A percentile compares a stretch with the other conserved stretches of the same genome.
Evolutionary conservation across 2,888 invertebrate genomes (phyloP).

Genomic region (Petrolisthes manimaculis): DNA sequence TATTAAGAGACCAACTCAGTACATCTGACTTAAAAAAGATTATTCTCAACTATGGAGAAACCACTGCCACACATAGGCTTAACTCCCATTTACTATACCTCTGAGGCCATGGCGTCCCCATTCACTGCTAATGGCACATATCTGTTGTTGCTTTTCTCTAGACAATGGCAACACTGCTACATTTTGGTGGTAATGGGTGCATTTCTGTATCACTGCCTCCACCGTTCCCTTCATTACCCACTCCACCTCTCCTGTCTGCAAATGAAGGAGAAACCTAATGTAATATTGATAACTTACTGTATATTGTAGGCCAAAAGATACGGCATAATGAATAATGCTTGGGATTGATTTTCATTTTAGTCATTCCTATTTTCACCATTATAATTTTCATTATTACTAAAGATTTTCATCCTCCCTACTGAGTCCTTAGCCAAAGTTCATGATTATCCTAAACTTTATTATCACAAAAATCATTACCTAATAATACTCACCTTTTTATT

Average conservation of each 20-base stretch:
- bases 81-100: constrained; percentile 70
- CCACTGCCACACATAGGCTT: not conserved
- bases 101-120: constrained; percentile 87
- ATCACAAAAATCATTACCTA: not conserved
- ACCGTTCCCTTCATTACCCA: constrained; percentile 95
- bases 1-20: too few species aligned
- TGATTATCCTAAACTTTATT: too few species aligned
- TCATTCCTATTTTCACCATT: too few species aligned
- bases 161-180: constrained; percentile 81
- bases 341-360: too few species aligned
- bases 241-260: constrained; percentile 60
- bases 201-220: constrained; percentile 89
- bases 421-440: too few species aligned
- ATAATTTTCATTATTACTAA: too few species aligned
- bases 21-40: not conserved
- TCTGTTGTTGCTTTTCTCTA: constrained; percentile 72
- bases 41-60: not conserved
- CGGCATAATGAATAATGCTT: too few species aligned
- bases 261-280: not conserved
- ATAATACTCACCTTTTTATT: constrained; percentile 57
- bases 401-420: too few species aligned
- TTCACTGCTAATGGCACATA: constrained; percentile 84
- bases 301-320: too few species aligned
- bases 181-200: constrained; percentile 83
- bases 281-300: too few species aligned